Evolutionary conservation across 1,140 invertebrate species (phyloP).

Genomic region (Panulirus ornatus): DNA sequence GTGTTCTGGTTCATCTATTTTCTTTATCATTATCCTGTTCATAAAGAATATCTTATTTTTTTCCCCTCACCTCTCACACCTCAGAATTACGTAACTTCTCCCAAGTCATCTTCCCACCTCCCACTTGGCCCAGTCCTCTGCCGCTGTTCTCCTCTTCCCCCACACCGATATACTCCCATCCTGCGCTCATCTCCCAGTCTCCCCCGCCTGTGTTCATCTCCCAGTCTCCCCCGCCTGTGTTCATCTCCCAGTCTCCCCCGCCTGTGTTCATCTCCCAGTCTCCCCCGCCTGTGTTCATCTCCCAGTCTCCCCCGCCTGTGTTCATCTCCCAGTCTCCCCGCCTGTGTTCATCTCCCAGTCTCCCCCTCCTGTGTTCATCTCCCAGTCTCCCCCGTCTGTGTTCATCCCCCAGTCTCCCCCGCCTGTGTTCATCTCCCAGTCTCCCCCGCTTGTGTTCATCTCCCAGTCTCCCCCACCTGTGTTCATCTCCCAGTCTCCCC

Average conservation of each 20-base stretch:
- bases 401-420: background rate
- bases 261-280: background rate
- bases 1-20: too few species aligned
- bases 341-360: background rate
- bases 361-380: background rate
- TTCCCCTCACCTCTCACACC: too few species aligned
- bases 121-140: background rate
- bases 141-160: background rate
- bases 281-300: too few species aligned
- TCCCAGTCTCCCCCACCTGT: background rate
- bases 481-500: background rate
- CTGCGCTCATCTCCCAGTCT: too few species aligned
- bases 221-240: too few species aligned
- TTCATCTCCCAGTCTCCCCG: too few species aligned
- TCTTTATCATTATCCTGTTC: too few species aligned
- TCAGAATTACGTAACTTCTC: too few species aligned
- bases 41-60: too few species aligned
- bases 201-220: too few species aligned
- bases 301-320: too few species aligned
- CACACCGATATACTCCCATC: background rate
- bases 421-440: background rate
- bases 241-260: background rate
- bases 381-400: background rate
- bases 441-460: background rate
- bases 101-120: background rate